Conservation (phyloP, 2,888 invertebrate species). For the Heteropelma amictum region DNA sequence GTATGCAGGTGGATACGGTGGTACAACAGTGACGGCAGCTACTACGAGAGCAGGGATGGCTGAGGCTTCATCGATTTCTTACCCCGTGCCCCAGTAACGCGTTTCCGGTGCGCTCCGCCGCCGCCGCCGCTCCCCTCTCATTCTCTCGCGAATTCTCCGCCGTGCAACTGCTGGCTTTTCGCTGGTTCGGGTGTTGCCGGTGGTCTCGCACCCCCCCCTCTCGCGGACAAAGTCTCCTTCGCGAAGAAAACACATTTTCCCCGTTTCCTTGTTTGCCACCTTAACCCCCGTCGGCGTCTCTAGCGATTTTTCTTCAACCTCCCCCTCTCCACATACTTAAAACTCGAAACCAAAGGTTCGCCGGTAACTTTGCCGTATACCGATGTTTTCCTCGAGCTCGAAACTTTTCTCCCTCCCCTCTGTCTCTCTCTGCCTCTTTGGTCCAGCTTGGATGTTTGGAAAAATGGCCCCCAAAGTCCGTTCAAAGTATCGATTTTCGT, state of each 20-base stretch:
- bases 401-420: not conserved
- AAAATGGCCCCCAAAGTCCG: conserved; percentile 47
- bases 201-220: not conserved
- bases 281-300: no score
- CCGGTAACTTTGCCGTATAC: not conserved
- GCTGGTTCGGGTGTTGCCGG: conserved; percentile 63
- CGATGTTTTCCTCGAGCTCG: conserved; percentile 18
- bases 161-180: not conserved
- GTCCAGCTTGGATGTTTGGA: conserved; percentile 30
- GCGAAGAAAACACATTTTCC: conserved; percentile 57
- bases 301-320: not conserved
- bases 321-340: not conserved
- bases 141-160: not conserved
- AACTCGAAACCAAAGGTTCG: not conserved
- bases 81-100: conserved; percentile 75
- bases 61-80: conserved; percentile 76
- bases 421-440: not conserved
- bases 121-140: not conserved
- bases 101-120: conserved; percentile 60
- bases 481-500: conserved; percentile 42
- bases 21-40: conserved; percentile 24
- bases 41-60: conserved; percentile 61
- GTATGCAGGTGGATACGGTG: not conserved
- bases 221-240: conserved; percentile 32
- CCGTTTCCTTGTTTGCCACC: conserved; percentile 55